These are phyloP conservation scores for Mustela lutreola DNA, from an alignment of 2,113 vertebrate species.

Conservation along the genomic window DNA sequence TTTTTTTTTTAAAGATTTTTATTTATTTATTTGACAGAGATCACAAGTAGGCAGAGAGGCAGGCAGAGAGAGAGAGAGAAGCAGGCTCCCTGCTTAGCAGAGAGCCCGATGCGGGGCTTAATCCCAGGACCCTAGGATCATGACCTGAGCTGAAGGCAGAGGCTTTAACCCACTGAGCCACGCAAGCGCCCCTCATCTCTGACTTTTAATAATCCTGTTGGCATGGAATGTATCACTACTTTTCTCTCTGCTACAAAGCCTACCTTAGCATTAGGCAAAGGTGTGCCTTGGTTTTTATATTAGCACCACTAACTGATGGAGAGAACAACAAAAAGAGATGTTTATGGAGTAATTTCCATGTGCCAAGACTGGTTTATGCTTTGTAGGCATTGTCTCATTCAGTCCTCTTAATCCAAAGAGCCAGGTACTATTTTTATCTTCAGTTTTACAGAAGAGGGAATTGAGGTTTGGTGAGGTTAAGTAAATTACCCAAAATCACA, in stretches of 20 bases:
- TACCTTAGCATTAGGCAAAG: background rate
- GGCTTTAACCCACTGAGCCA: no score
- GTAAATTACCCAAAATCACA: background rate
- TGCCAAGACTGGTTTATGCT: background rate
- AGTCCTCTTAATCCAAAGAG: background rate
- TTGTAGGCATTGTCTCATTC: background rate
- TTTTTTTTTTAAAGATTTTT: no score
- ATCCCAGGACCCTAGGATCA: no score
- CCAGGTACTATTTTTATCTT: background rate
- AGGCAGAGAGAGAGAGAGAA: no score
- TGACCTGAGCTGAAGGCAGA: no score
- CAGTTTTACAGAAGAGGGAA: slow-evolving; percentile 2
- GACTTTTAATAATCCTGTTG: background rate
- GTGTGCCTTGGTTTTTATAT: background rate
- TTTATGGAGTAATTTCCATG: background rate
- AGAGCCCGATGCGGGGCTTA: no score
- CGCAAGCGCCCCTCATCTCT: background rate
- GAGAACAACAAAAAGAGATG: background rate
- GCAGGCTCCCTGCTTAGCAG: no score
- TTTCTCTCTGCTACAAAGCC: background rate
- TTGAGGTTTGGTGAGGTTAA: background rate
- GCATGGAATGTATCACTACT: background rate
- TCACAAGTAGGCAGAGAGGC: no score
- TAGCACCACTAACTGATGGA: background rate
- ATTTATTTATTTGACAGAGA: no score